Base-by-base conservation (phyloP, 2,113 vertebrate species). In the Silurus asotus region DNA sequence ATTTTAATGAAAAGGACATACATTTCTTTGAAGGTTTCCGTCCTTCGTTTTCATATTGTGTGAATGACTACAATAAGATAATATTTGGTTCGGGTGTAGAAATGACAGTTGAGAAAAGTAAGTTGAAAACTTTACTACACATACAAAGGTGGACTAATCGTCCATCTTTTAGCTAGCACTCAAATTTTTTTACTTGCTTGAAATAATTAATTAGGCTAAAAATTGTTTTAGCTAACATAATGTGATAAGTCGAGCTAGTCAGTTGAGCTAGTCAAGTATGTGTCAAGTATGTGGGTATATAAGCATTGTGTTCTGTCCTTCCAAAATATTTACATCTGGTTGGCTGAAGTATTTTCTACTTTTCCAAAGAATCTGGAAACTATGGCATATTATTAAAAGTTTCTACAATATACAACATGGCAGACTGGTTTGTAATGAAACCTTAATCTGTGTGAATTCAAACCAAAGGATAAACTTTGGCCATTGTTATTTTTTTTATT, bases 51-150 rank as follows among this genome's bases (percentile, higher is more conserved):
- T 8, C 10, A 77, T 49, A 48, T 14, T 78, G 86, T 88, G 87
- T 89, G 87, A 84, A 69, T 82, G 53, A 83, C 65, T 51, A 64
- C 58, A 75, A 7, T 55, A 64, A 45, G n/a, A 48, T 88, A 8
- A 49, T 48, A 8, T 87, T 88, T 80, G 85, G 55, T 14, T 80
- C 55, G 13, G 75, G 80, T 65, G 62, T 82, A 48, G 55, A 48
- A 74, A 4, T 87, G 28, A 83, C 10, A 8, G 25, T 87, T 74
- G 28, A 86, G 23, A 61, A 61, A 81, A 74, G 82, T 89, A 28
- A 86, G 86, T 85, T n/a, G 1, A 84, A 84, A n/a, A 37, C 15
- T n/a, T 48, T 20, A 64, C 55, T 53, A 53, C 20, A 15, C 51
- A n/a, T 76, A 6, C 11, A 55, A 6, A 11, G n/a, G 7, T 78